These are phyloP conservation scores for Paradisaea rubra DNA, from an alignment of 2,113 vertebrate species.

Conservation along the genomic window DNA sequence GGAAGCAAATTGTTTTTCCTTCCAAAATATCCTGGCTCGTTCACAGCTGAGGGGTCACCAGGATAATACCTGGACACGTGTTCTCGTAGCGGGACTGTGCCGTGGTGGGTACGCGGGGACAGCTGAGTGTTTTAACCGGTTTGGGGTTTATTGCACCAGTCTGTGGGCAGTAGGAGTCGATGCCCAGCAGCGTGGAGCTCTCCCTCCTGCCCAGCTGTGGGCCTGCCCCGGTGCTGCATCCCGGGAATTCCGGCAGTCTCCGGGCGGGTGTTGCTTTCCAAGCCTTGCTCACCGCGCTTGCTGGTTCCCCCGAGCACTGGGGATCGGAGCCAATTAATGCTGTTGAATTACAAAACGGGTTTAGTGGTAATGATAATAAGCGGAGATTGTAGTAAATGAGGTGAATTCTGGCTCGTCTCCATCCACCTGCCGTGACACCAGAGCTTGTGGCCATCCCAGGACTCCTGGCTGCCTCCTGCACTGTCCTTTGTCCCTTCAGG, in stretches of 20 bases:
- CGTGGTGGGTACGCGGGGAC: neutral
- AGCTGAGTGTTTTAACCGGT: rapidly evolving
- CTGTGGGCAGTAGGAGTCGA: rapidly evolving
- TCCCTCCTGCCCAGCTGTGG: neutral
- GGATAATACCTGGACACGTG: rapidly evolving
- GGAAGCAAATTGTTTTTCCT: neutral
- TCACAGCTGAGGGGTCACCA: neutral
- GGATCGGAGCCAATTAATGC: neutral
- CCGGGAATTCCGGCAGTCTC: rapidly evolving
- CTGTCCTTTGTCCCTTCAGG: neutral
- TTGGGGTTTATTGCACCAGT: rapidly evolving
- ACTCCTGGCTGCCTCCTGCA: neutral
- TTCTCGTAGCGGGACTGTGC: rapidly evolving
- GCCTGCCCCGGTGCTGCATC: neutral
- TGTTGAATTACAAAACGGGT: neutral
- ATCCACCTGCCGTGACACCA: rapidly evolving
- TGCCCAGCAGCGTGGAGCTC: neutral
- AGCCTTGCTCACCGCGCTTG: rapidly evolving
- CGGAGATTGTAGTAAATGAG: neutral
- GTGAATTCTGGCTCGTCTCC: neutral
- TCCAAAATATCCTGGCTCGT: neutral
- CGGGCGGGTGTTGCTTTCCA: neutral
- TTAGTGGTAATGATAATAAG: neutral
- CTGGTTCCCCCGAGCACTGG: neutral
- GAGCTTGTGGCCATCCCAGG: neutral